Conservation (phyloP, 64 coral and sea anemone species). For the Dendronephthya gigantea region DNA sequence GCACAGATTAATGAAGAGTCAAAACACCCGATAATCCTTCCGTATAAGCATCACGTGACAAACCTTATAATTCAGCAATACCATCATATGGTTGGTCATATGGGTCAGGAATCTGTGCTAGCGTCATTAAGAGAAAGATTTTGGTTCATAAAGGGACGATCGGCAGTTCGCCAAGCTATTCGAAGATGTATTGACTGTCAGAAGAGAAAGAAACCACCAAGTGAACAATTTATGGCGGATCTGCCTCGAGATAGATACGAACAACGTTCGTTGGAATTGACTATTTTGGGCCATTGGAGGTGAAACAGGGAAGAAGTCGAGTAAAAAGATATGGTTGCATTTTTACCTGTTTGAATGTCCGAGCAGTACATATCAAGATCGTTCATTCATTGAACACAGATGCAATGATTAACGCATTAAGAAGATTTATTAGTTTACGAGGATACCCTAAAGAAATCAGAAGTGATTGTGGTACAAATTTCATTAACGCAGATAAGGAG, state of each 20-base stretch:
- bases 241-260: neutral
- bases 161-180: neutral
- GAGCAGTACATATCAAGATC: neutral
- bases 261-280: neutral
- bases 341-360: slow-evolving; percentile 5
- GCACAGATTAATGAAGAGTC: neutral
- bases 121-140: neutral
- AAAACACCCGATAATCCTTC: neutral
- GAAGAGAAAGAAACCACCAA: neutral
- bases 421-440: neutral
- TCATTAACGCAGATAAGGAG: neutral
- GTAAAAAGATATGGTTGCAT: slow-evolving; percentile 5
- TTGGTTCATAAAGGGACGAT: neutral
- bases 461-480: slow-evolving; percentile 7
- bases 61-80: neutral
- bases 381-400: neutral
- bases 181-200: neutral
- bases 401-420: neutral
- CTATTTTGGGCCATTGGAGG: neutral
- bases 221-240: neutral
- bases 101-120: neutral
- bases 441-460: neutral
- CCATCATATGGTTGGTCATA: neutral
- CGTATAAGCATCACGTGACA: neutral
- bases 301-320: slow-evolving; percentile 1